phyloP scores from a whole-genome alignment of 2,888 invertebrate genomes.

The Tryphoninae sp. region DNA sequence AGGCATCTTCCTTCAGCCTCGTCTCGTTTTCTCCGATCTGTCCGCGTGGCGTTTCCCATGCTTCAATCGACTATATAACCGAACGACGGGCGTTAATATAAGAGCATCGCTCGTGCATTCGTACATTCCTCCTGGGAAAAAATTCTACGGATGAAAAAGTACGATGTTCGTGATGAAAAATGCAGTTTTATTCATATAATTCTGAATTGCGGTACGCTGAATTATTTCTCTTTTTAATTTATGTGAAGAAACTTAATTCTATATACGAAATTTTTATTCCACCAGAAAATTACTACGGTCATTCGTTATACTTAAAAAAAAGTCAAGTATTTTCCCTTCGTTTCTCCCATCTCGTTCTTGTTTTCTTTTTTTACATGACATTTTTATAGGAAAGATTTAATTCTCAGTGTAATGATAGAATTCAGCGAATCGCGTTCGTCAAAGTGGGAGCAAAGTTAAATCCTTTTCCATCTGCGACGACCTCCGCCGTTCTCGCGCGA shows the following conservation, averaged over 20 bases:
- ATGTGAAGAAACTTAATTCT: too few relatives aligned
- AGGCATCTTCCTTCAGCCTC: background rate
- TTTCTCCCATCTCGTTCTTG: too few relatives aligned
- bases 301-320: too few relatives aligned
- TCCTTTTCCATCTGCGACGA: constrained; percentile 39
- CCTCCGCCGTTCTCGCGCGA: background rate
- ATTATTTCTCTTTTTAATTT: background rate
- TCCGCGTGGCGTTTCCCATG: background rate
- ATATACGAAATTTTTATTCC: too few relatives aligned
- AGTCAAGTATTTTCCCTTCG: too few relatives aligned
- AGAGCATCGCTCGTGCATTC: background rate
- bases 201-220: background rate
- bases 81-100: too few relatives aligned
- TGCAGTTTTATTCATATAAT: background rate
- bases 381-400: background rate
- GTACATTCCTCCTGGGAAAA: background rate
- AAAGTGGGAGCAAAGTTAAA: constrained; percentile 44
- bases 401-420: constrained; percentile 13
- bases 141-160: background rate
- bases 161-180: background rate
- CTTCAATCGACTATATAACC: too few relatives aligned
- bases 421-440: constrained; percentile 22
- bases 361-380: background rate
- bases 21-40: constrained; percentile 13
- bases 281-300: too few relatives aligned